phyloP scores from a whole-genome alignment of 2,797 vertebrate species.

The Acrocephalus scirpaceus region DNA sequence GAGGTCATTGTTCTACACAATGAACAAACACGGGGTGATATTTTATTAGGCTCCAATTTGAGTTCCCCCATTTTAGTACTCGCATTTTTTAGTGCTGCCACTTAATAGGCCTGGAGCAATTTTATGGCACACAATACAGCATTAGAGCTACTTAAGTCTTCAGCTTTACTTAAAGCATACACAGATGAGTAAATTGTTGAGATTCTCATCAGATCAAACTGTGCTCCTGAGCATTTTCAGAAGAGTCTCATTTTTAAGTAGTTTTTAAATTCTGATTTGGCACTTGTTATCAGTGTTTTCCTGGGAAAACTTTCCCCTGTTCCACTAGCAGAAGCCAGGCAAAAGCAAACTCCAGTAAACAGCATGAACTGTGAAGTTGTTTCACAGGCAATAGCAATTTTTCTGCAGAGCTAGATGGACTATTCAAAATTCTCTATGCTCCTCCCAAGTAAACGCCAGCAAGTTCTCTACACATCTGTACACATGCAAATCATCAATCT shows the following conservation, averaged over 20 bases:
- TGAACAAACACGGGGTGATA: conserved; percentile 67
- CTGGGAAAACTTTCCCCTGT: background rate
- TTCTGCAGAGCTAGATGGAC: background rate
- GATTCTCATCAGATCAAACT: background rate
- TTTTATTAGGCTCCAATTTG: conserved; percentile 12
- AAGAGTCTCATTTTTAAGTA: background rate
- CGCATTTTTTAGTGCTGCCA: background rate
- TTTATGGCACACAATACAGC: background rate
- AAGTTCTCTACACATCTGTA: background rate
- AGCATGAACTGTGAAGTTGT: background rate
- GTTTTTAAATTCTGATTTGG: background rate
- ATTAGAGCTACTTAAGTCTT: background rate
- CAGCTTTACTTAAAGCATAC: background rate
- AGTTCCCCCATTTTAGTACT: background rate
- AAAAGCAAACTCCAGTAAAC: background rate
- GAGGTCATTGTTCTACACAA: conserved; percentile 71
- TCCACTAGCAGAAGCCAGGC: background rate
- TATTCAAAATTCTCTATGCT: background rate
- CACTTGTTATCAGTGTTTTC: background rate
- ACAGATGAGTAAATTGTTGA: background rate
- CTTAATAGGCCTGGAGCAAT: background rate
- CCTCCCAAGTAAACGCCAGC: background rate
- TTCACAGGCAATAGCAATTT: background rate
- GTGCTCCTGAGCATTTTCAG: background rate
- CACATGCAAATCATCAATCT: background rate